Percentiles rank a stretch among this genome's conserved stretches.
phyloP scores from a whole-genome alignment of 37 sponge, comb jelly and placozoan species.

The Halisarca cf. caerulea region DNA sequence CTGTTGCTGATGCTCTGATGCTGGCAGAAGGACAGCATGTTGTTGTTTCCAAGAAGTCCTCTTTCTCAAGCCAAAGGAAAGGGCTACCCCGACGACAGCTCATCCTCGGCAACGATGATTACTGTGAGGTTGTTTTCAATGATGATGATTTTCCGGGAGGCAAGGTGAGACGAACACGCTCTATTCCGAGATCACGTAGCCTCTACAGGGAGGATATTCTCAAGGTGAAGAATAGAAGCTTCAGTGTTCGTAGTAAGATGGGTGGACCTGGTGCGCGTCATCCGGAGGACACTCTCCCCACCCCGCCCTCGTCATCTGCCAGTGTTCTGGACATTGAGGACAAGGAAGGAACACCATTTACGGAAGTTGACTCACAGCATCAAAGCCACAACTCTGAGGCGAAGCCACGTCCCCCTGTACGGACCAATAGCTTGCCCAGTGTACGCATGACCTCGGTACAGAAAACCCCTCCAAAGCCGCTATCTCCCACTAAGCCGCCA shows the following conservation, averaged over 20 bases:
- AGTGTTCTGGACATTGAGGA: neutral
- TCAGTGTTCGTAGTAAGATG: neutral
- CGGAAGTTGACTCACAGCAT: neutral
- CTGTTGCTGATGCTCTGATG: conserved; percentile 40
- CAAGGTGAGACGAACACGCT: neutral
- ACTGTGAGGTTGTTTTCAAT: neutral
- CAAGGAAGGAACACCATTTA: neutral
- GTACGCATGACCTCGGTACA: neutral
- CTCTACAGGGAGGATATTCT: conserved; percentile 1
- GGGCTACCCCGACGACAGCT: neutral
- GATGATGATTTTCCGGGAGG: neutral
- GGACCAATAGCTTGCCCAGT: too few species aligned
- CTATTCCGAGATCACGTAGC: neutral
- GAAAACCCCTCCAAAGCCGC: too few species aligned
- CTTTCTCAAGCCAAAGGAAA: neutral
- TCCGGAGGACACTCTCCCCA: conserved; percentile 7
- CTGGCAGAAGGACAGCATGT: neutral
- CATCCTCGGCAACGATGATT: conserved; percentile 8
- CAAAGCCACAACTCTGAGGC: too few species aligned
- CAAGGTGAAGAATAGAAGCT: neutral
- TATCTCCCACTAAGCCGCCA: too few species aligned
- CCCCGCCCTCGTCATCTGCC: neutral
- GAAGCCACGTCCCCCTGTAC: neutral
- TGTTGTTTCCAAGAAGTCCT: neutral
- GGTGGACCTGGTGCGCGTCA: neutral